phyloP scores from a whole-genome alignment of 2,113 vertebrate species.

The Mustela lutreola region DNA sequence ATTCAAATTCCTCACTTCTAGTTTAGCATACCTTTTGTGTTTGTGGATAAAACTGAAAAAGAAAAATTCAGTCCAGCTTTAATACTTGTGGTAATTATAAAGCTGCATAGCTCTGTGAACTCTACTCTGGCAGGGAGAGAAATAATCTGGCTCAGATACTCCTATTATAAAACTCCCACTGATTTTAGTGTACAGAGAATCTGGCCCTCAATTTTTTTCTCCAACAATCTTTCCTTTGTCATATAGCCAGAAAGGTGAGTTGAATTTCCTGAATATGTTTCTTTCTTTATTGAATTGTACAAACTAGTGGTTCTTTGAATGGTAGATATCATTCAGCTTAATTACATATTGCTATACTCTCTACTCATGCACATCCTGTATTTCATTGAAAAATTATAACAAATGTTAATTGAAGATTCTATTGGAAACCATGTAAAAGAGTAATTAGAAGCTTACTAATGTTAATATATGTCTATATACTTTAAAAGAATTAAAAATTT shows the following conservation, averaged over 20 bases:
- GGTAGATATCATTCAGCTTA: background rate
- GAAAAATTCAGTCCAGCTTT: background rate
- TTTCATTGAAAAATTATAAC: conserved; percentile 17
- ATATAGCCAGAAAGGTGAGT: background rate
- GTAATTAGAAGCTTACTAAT: background rate
- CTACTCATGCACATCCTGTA: background rate
- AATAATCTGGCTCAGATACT: background rate
- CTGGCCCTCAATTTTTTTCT: background rate
- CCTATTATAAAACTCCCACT: background rate
- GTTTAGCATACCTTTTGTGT: background rate
- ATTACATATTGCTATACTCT: background rate
- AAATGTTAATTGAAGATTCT: background rate
- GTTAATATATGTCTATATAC: background rate
- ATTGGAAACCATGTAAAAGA: background rate
- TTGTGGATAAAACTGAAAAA: background rate
- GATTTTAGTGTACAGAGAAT: conserved; percentile 19
- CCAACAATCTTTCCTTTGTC: background rate
- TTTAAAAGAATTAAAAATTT: background rate
- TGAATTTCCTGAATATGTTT: conserved; percentile 3
- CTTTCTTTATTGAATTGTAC: background rate
- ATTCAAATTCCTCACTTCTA: background rate
- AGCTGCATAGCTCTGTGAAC: conserved; percentile 34
- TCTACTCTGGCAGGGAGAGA: background rate
- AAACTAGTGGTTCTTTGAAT: background rate
- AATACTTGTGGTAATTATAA: conserved; percentile 34